Base-by-base conservation (phyloP, 2,113 vertebrate species). In the Thinocorus orbignyianus region DNA sequence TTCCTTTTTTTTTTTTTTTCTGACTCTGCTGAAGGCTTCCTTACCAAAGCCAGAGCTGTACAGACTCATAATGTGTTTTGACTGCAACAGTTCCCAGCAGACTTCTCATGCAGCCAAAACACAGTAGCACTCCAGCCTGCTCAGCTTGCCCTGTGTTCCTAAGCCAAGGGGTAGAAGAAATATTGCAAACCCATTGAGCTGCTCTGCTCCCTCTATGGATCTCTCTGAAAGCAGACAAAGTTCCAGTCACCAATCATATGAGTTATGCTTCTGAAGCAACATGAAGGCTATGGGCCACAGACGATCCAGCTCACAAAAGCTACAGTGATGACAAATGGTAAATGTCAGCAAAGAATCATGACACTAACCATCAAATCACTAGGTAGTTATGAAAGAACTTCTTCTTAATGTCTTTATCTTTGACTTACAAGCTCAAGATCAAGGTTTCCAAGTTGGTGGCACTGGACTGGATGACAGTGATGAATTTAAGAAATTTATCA, bases 61-160 rank as follows among this genome's bases (percentile, higher is more conserved):
- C 33, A 74, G 42, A 51, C 26, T 86, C 89, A 24, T 26, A 76
- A 17, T 3, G 13, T 60, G 18, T 71, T 91, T 70, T 51, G 30
- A 86, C 55, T 64, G 61, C 76, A 68, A 44, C 52, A 42, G 41
- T 41, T 92, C 41, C 39, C 77, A 92, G 51, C 46, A 80, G 69
- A 44, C 9, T 11, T 55, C 81, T 81, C 23, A 18, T 16, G 55
- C 55, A 89, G 77, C 30, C 88, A 91, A 86, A 61, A 57, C 35
- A 35, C 46, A 46, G 35, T 6, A 82, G 49, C 3, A 1, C 25
- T 71, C 41, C 79, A 81, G 4, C 13, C 26, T 66, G 19, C 49
- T 73, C 39, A 2, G 2, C 17, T 39, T 2, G 1, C 31, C 24
- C 62, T 14, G 0, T 7, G 17, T 17, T 87, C 6, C n/a, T 62